Conservation (phyloP, 2,888 invertebrate species). For the Pyralis farinalis region DNA sequence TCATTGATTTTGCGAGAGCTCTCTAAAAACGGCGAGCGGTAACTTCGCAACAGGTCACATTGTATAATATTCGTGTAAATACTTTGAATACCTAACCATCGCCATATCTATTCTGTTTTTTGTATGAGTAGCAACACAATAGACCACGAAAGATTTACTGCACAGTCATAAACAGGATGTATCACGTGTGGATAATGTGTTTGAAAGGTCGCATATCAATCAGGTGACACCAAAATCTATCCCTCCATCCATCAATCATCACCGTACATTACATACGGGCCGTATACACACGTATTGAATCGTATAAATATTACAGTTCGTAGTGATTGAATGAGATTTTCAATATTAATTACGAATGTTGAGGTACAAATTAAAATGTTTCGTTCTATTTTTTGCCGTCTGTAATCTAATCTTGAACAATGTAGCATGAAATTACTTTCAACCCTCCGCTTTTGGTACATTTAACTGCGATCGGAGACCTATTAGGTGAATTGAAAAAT, state of each 20-base stretch:
- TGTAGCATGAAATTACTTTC: slow-evolving; percentile 2
- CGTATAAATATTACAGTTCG: slow-evolving; percentile 1
- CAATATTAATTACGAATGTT: not conserved
- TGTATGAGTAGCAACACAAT: not conserved
- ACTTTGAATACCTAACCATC: too few relatives aligned
- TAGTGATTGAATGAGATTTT: slow-evolving; percentile 7
- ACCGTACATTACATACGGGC: slow-evolving; percentile 15
- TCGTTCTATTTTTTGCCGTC: not conserved
- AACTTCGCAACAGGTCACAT: too few relatives aligned
- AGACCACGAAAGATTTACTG: not conserved
- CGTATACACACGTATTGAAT: slow-evolving; percentile 5
- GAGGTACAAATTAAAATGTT: not conserved
- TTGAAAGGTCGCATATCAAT: slow-evolving; percentile 35
- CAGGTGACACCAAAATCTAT: slow-evolving; percentile 46
- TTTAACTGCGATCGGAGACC: too few relatives aligned
- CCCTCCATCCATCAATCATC: slow-evolving; percentile 48
- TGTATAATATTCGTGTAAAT: too few relatives aligned
- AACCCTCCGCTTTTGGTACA: too few relatives aligned
- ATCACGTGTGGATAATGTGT: slow-evolving; percentile 6
- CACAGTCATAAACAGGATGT: not conserved
- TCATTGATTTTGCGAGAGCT: too few relatives aligned
- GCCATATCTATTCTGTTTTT: slow-evolving; percentile 6
- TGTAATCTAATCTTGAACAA: not conserved
- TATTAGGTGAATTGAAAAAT: too few relatives aligned
- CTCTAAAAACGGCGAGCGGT: too few relatives aligned